Percentiles rank a stretch among this genome's conserved stretches.
These are phyloP conservation scores for Sebastiscus albofasciatus DNA, from an alignment of 2,797 vertebrate genomes.

Conservation along the genomic window DNA sequence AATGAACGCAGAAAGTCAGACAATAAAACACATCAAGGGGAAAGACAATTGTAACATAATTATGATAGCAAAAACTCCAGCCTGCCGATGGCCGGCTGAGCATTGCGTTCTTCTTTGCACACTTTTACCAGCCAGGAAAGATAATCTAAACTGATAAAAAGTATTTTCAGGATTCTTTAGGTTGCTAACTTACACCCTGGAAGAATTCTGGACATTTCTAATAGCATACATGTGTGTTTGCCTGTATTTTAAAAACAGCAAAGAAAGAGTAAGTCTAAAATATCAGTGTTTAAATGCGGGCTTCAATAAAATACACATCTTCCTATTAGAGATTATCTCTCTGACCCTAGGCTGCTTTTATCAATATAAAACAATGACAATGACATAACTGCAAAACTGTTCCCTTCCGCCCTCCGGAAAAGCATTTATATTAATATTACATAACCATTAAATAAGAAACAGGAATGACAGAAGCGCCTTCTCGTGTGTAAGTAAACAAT, in stretches of 20 bases:
- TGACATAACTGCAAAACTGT: constrained; percentile 26
- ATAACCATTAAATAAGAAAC: constrained; percentile 74
- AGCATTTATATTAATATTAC: constrained; percentile 53
- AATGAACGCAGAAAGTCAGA: constrained; percentile 66
- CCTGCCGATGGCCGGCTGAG: neutral
- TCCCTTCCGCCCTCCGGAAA: constrained; percentile 12
- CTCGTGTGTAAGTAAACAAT: constrained; percentile 28
- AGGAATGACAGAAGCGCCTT: constrained; percentile 47
- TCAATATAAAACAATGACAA: constrained; percentile 47
- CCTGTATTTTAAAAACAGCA: constrained; percentile 8
- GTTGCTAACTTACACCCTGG: constrained; percentile 12
- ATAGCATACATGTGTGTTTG: constrained; percentile 6
- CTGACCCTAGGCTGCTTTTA: constrained; percentile 19
- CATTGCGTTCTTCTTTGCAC: constrained; percentile 1
- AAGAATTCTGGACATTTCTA: constrained; percentile 17
- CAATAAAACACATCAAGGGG: constrained; percentile 46
- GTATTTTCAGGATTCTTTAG: constrained; percentile 11
- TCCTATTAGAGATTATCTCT: constrained; percentile 1
- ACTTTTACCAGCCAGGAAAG: constrained; percentile 14
- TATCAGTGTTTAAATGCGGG: constrained; percentile 14
- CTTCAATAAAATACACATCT: constrained; percentile 41
- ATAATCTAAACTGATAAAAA: neutral
- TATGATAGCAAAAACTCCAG: constrained; percentile 27
- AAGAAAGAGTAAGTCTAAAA: constrained; percentile 12
- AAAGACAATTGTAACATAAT: constrained; percentile 60